These are phyloP conservation scores for Mesoligia furuncula DNA, from an alignment of 2,888 invertebrate species.

Conservation along the genomic window DNA sequence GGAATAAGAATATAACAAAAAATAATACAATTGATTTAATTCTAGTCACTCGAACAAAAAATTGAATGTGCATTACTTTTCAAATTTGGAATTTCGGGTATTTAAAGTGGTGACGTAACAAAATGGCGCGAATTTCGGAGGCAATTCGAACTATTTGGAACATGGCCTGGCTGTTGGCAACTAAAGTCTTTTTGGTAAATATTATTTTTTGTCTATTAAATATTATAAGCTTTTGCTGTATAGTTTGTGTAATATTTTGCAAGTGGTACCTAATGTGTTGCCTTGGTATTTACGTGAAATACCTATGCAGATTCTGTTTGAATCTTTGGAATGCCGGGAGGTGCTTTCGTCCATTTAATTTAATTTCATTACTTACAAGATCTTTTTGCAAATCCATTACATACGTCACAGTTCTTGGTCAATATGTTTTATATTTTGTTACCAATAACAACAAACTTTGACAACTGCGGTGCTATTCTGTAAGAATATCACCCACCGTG, in stretches of 20 bases:
- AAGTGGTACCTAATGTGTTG: constrained; percentile 16
- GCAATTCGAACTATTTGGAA: constrained; percentile 82
- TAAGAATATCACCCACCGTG: background rate
- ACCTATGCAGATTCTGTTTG: constrained; percentile 20
- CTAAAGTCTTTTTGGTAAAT: constrained; percentile 86
- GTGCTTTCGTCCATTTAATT: constrained; percentile 1
- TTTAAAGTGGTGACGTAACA: constrained; percentile 52
- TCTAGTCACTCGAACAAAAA: constrained; percentile 42
- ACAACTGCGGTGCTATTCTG: background rate
- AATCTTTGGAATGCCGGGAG: constrained; percentile 25
- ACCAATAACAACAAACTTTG: background rate
- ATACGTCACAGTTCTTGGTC: background rate
- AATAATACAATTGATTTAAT: background rate
- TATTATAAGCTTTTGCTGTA: background rate
- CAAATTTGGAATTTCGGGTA: constrained; percentile 45
- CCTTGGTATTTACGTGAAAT: constrained; percentile 34
- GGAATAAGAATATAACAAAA: constrained; percentile 36
- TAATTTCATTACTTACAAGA: background rate
- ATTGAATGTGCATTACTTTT: constrained; percentile 36
- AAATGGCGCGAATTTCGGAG: constrained; percentile 78
- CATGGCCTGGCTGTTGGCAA: constrained; percentile 84
- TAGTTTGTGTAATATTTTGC: constrained; percentile 23
- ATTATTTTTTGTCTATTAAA: constrained; percentile 18
- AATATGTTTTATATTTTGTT: background rate
- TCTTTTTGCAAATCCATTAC: background rate